phyloP scores from a whole-genome alignment of 2,113 vertebrate species.

The Heterotis niloticus region DNA sequence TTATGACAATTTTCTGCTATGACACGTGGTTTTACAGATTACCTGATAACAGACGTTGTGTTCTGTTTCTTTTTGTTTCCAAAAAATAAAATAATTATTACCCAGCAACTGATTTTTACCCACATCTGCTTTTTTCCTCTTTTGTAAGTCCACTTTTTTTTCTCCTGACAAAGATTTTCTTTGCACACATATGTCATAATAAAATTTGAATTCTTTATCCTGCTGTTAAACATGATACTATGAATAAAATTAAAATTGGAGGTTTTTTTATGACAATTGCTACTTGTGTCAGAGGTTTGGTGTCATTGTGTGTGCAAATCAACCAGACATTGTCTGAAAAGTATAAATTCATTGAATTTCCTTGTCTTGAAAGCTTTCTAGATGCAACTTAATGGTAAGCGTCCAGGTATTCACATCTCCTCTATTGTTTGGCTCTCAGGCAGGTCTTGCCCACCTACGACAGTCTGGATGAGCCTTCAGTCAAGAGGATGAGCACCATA shows the following conservation, averaged over 20 bases:
- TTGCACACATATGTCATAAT: neutral
- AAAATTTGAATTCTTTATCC: no score
- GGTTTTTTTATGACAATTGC: no score
- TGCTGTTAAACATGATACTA: no score
- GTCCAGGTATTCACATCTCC: neutral
- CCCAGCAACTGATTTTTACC: neutral
- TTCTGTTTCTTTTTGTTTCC: slow-evolving; percentile 22
- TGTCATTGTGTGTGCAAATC: neutral
- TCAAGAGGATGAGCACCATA: slow-evolving; percentile 97
- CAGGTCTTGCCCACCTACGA: slow-evolving; percentile 98
- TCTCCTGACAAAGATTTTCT: neutral
- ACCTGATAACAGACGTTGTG: slow-evolving; percentile 39
- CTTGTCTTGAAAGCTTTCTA: neutral
- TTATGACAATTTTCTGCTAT: slow-evolving; percentile 58
- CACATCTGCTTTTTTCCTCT: neutral
- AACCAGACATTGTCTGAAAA: neutral
- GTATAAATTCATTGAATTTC: neutral
- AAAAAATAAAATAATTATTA: neutral
- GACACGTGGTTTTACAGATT: slow-evolving; percentile 39
- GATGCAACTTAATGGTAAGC: neutral
- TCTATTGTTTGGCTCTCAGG: slow-evolving; percentile 56
- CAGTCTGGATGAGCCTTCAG: slow-evolving; percentile 92
- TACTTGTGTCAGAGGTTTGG: neutral
- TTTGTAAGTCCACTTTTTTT: neutral
- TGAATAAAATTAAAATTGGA: no score